Base-by-base conservation (phyloP, 64 coral and sea anemone genomes). In the Montipora cactus region DNA sequence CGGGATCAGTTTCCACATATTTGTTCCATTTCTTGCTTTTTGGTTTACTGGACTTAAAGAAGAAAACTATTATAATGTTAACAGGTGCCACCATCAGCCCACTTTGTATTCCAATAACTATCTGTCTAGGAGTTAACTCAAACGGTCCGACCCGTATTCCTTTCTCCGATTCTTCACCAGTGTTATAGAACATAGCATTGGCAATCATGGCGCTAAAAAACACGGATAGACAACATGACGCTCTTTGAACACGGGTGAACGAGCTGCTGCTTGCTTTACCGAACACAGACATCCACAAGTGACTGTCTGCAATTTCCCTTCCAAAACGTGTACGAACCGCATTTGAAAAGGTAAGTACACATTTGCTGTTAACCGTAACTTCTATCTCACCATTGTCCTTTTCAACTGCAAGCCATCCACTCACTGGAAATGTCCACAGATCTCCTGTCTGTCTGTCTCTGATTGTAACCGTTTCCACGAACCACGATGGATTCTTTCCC, bases 361-460 rank as follows among this genome's bases (percentile, higher is more conserved):
- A 44, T 28, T 74, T 14, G 18, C 9, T 18, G 47, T 16, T 5
- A 10, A 95, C 51, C 18, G 19, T 74, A 8, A 77, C 70, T 72
- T 95, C 81, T 19, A 91, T 85, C 75, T 75, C 59, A 5, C 94
- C 94, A 28, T 95, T 81, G 0, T 76, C 89, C 50, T 91, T 87
- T 22, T 91, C 89, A 21, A 95, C 48, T 3, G 87, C 93, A 69
- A 95, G 78, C 93, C 93, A 95, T 61, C 79, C 57, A 59, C 90
- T 79, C 50, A 78, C 28, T 5, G 88, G 69, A 75, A 90, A 90
- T 14, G 47, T 37, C 78, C 74, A 90, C 4, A 44, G 11, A 16
- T 88, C 82, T 69, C 79, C 79, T 1, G 57, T 88, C n/a, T 93
- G 76, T 4, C 76, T 78, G 52, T 80, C 90, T 59, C 74, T 44